Evolutionary conservation across 2,113 vertebrate genomes (phyloP), one percentile per base, ranked within the genome.

Genomic region (Pleuronectes platessa): DNA sequence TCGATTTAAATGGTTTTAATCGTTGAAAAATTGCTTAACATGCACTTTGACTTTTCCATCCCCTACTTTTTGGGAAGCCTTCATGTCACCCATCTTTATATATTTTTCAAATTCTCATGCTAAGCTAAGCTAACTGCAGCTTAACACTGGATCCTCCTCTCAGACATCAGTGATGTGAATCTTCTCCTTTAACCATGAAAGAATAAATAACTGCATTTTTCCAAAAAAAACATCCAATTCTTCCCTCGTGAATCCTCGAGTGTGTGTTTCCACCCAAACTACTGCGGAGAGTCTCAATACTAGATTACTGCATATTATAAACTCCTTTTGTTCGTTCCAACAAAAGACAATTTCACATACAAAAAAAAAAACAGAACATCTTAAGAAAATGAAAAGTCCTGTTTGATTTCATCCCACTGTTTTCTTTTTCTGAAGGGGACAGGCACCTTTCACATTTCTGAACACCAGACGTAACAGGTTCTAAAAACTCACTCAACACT

Each of bases 261-360:
- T 66, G 76, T 69, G 76, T 84, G 80, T 74, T 71, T 76, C 72
- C 68, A 64, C 63, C 67, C 68, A 5, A 10, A 78, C 82, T 62
- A 63, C 73, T 1, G 20, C 82, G 75, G 79, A 85, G 77, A 67
- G 72, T 75, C 84, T 79, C 78, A 82, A 65, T 78, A 74, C 81
- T 86, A 88, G 74, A 75, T 86, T 92, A 92, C 92, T 93, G 92
- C 92, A 93, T 93, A 93, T 89, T 85, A 73, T 35, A 17, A 79
- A 83, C 71, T 77, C 68, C 58, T 80, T 87, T 84, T 82, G 81
- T 85, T 90, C 61, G 18, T 60, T 75, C 18, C 59, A 55, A 86
- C 88, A 83, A 87, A 89, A 87, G 79, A 88, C 61, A 15, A 42
- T 74, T 84, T 81, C 9, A 69, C 61, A 78, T n/a, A 37, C 9